phyloP scores from a whole-genome alignment of 2,113 vertebrate genomes.

The Micronisus gabar region DNA sequence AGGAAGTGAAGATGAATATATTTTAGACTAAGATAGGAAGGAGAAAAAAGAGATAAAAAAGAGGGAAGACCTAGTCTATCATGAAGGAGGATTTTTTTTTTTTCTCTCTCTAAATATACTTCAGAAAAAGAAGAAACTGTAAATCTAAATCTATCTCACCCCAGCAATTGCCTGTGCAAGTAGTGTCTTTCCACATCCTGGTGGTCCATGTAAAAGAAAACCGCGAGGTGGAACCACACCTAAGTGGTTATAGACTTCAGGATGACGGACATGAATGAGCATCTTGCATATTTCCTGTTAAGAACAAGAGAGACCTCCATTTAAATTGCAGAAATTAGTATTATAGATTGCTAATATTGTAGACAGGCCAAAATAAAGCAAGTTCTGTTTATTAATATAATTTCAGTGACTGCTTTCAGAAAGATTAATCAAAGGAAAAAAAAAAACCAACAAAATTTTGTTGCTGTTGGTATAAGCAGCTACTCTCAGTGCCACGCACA shows the following conservation, averaged over 20 bases:
- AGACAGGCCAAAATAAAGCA: neutral
- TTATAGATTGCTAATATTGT: neutral
- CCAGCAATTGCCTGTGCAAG: constrained; percentile 94
- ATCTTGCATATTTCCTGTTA: constrained; percentile 91
- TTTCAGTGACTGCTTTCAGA: neutral
- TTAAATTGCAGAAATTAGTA: neutral
- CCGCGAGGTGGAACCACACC: constrained; percentile 89
- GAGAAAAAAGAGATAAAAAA: neutral
- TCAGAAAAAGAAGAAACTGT: neutral
- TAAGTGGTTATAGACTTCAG: constrained; percentile 89
- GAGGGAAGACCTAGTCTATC: neutral
- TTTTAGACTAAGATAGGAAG: neutral
- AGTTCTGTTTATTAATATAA: neutral
- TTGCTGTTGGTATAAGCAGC: neutral
- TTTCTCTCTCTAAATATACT: neutral
- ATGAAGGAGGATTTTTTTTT: neutral
- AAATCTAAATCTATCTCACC: constrained; percentile 71
- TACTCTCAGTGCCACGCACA: neutral
- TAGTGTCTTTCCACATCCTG: constrained; percentile 94
- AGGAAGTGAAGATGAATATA: neutral
- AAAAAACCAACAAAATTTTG: neutral
- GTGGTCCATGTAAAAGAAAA: constrained; percentile 93
- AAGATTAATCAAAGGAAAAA: neutral
- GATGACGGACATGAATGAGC: constrained; percentile 90
- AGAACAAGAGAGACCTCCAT: neutral